phyloP scores from a whole-genome alignment of 2,797 vertebrate genomes.

The Naso thynnoides region DNA sequence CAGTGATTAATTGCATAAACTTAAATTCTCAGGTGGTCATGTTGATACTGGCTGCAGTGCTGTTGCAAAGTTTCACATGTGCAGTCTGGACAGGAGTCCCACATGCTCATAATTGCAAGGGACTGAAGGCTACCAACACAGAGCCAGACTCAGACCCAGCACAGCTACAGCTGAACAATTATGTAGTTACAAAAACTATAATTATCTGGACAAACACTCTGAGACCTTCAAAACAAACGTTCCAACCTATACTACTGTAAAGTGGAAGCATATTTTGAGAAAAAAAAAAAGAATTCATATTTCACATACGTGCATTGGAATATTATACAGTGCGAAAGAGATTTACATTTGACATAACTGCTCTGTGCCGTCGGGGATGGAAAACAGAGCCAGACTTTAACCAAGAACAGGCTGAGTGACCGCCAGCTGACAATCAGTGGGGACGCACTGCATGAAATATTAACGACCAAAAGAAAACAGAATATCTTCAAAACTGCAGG shows the following conservation, averaged over 20 bases:
- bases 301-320: constrained; percentile 20
- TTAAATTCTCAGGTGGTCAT: constrained; percentile 41
- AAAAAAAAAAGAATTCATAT: constrained; percentile 20
- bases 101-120: constrained; percentile 27
- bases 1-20: constrained; percentile 41
- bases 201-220: constrained; percentile 7
- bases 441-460: constrained; percentile 55
- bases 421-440: constrained; percentile 65
- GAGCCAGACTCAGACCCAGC: constrained; percentile 24
- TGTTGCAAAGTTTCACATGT: constrained; percentile 36
- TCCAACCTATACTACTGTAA: not conserved
- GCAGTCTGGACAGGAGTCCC: constrained; percentile 26
- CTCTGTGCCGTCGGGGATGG: constrained; percentile 47
- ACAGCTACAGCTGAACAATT: constrained; percentile 17
- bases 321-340: constrained; percentile 35
- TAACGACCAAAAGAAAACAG: constrained; percentile 65
- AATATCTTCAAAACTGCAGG: constrained; percentile 53
- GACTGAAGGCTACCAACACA: constrained; percentile 36
- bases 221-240: constrained; percentile 12
- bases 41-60: constrained; percentile 43
- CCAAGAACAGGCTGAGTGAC: constrained; percentile 54
- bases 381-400: constrained; percentile 63
- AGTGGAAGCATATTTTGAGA: constrained; percentile 2
- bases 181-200: constrained; percentile 7
- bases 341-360: constrained; percentile 59